Conservation (phyloP, 2,113 vertebrate genomes). For the Hystrix cristata region DNA sequence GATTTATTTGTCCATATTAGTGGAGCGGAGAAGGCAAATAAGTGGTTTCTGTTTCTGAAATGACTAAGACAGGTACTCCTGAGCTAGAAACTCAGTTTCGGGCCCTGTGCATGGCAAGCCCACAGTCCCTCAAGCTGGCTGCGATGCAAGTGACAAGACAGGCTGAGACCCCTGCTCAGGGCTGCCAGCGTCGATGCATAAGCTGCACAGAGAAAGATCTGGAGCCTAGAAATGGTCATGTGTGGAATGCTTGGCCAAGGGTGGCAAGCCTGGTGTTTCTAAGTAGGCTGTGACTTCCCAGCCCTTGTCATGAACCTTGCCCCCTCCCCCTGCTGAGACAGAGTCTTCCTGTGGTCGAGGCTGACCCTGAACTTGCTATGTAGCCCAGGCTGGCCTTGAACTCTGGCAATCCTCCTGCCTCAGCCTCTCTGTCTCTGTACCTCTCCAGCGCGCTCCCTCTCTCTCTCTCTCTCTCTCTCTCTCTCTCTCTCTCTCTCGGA, state of each 20-base stretch:
- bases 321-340: no score
- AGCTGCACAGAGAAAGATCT: background rate
- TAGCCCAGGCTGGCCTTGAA: background rate
- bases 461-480: background rate
- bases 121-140: background rate
- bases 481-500: background rate
- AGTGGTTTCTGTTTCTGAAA: conserved; percentile 30
- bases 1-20: background rate
- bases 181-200: background rate
- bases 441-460: background rate
- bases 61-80: background rate
- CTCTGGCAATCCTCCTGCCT: no score
- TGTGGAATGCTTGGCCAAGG: background rate
- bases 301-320: conserved; percentile 2
- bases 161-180: background rate
- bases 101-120: background rate
- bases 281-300: background rate
- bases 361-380: background rate
- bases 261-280: background rate
- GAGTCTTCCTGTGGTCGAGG: background rate
- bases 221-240: conserved; percentile 30
- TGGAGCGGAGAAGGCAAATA: conserved; percentile 2
- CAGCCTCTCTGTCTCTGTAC: no score
- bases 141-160: background rate
- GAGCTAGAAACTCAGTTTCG: conserved; percentile 23